Evolutionary conservation across 2,888 invertebrate genomes (phyloP), one percentile per base, ranked within the genome.

Genomic region (Drosophila glabriapex): DNA sequence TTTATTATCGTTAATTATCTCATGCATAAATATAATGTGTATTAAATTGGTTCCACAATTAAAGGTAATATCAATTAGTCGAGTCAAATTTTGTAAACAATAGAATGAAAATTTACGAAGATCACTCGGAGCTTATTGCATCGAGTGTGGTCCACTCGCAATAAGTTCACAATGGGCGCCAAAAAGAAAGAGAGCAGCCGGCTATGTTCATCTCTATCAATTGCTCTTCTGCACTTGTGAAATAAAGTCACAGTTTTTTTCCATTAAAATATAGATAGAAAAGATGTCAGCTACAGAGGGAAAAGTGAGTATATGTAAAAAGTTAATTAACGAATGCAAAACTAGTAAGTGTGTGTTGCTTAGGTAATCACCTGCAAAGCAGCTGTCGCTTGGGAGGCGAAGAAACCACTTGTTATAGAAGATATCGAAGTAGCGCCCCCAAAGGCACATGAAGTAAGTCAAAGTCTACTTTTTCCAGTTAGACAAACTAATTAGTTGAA

Each of bases 371-470:
- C 95, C 89, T 99, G 99, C 93, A 95, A 95, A 91, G 99, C 99
- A 29, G 99, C 99, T 2, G 98, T 99, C 25, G 99, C 99, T 6
- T 99, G 99, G 99, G 97, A 96, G 87, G 96, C 98, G 61, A 98
- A 98, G 82, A 95, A 97, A 91, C 97, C 98, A 10, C 94, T 99
- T 33, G 95, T 95, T 2, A 95, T 99, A 60, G 99, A 99, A 94
- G 97, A 96, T 63, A 95, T 99, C 68, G 97, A 98, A 94, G 99
- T 99, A 1, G 97, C 96, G 25, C 98, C 99, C 12, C 99, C 99
- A 1, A 97, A 97, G 93, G 96, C 97, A 0, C 97, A 98, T 76
- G 99, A 99, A 95, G 98, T 98, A 22, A 56, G 69, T n/a, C 59
- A 76, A 80, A 67, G 61, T 73, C 59, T 16, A 55, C 46, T 25